Percentiles rank a stretch among this genome's conserved stretches.
These are phyloP conservation scores for Adelosebastes latens DNA, from an alignment of 2,797 vertebrate genomes.

Conservation along the genomic window DNA sequence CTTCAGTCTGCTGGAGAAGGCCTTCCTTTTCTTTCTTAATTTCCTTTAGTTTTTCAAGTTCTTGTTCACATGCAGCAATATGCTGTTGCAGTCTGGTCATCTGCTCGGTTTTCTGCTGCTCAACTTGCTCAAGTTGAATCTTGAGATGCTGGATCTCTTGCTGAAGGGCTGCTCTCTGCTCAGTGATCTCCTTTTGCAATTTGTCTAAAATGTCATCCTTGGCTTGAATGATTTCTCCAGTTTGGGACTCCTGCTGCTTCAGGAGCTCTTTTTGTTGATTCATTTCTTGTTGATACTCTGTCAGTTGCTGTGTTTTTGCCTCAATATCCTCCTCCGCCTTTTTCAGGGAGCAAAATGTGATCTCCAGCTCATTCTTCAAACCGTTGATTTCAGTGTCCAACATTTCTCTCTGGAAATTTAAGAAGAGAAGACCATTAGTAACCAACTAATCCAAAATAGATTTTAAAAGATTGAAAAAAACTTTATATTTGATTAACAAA, in stretches of 20 bases:
- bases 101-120: constrained; percentile 58
- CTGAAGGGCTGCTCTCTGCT: constrained; percentile 53
- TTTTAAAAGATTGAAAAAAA: neutral
- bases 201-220: constrained; percentile 52
- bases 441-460: neutral
- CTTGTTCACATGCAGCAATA: constrained; percentile 56
- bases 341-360: constrained; percentile 68
- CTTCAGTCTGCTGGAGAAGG: constrained; percentile 37
- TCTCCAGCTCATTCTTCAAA: constrained; percentile 77
- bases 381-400: constrained; percentile 55
- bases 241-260: constrained; percentile 43
- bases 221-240: constrained; percentile 38
- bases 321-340: constrained; percentile 78
- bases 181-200: constrained; percentile 46
- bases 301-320: constrained; percentile 69
- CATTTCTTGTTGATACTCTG: constrained; percentile 62
- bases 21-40: constrained; percentile 52
- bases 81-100: constrained; percentile 47
- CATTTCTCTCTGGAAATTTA: constrained; percentile 58
- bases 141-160: constrained; percentile 59
- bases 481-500: neutral
- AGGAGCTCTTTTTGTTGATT: constrained; percentile 71
- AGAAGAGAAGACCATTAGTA: neutral
- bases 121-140: constrained; percentile 51
- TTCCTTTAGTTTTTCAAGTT: constrained; percentile 63